A percentile compares a stretch with the other conserved stretches of the same genome.
phyloP scores from a whole-genome alignment of 2,113 vertebrate species.

The Atractosteus spatula region DNA sequence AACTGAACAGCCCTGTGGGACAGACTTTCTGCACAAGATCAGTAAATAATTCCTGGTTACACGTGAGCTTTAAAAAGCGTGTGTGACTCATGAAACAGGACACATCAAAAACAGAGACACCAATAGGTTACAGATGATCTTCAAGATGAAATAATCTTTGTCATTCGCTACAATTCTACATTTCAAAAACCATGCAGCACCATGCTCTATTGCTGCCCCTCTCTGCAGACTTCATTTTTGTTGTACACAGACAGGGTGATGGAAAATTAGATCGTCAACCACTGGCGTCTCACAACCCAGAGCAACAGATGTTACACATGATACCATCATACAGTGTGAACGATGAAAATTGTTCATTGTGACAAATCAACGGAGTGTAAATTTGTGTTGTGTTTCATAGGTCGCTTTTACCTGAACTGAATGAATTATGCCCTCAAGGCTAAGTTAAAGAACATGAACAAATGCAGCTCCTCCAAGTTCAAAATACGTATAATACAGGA shows the following conservation, averaged over 20 bases:
- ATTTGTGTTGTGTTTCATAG: no score
- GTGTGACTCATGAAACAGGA: conserved; percentile 19
- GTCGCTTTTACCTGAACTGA: no score
- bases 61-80: neutral
- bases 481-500: conserved; percentile 19
- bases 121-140: conserved; percentile 58
- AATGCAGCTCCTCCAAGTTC: neutral
- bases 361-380: no score
- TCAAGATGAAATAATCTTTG: conserved; percentile 36
- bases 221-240: conserved; percentile 19
- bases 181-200: conserved; percentile 33
- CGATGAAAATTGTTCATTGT: no score
- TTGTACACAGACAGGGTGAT: conserved; percentile 17
- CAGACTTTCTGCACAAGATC: neutral
- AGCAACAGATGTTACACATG: conserved; percentile 9
- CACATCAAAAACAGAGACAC: conserved; percentile 15
- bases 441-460: neutral
- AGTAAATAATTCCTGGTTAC: neutral
- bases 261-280: conserved; percentile 30
- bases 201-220: conserved; percentile 13
- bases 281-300: conserved; percentile 29
- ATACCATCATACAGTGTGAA: conserved; percentile 2
- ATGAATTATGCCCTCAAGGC: no score
- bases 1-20: neutral
- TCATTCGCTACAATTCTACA: conserved; percentile 18